Evolutionary conservation across 2,888 invertebrate genomes (phyloP), one percentile per base, ranked within the genome.

Genomic region (Coelinius sp.): DNA sequence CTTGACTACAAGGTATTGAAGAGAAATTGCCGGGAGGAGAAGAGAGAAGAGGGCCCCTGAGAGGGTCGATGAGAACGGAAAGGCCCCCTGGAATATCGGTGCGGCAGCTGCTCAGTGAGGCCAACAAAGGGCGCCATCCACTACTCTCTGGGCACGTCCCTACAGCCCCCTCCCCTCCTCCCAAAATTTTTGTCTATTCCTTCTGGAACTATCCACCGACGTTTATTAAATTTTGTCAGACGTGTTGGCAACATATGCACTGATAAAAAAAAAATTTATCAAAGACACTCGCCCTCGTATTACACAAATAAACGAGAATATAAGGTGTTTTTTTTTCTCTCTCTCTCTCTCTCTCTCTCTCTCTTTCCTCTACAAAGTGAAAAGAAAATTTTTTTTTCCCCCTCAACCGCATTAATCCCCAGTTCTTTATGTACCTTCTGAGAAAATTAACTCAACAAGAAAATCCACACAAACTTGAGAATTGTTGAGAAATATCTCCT

Each of bases 21-120:
- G 20, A 44, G 59, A 64, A 41, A 44, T 7, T 20, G 44, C 49
- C 64, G 56, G 66, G 27, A 41, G 52, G 59, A 73, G 52, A 52
- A 59, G 53, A 71, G 25, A 63, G 70, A 73, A 77, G 71, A 73
- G 74, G 74, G 75, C 68, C 59, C 64, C 56, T 25, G 22, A 59
- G 83, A 83, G 82, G 79, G 81, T 83, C 83, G 84, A 85, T 85
- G 86, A 85, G 86, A 86, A 86, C 85, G 84, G 84, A 84, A 85
- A 81, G 72, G 68, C 56, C 72, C 71, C 68, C 68, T 72, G 72
- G 72, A 68, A 72, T 63, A 63, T 72, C 68, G 68, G 31, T 4
- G 14, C 53, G 68, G 70, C 69, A 69, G 73, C 73, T 70, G 73
- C 68, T 65, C 27, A 66, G 44, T 63, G 71, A 75, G 75, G 53